Percentiles rank a stretch among this genome's conserved stretches.
Conservation (phyloP, 2,888 invertebrate species). For the Eupelmus urozonus region DNA sequence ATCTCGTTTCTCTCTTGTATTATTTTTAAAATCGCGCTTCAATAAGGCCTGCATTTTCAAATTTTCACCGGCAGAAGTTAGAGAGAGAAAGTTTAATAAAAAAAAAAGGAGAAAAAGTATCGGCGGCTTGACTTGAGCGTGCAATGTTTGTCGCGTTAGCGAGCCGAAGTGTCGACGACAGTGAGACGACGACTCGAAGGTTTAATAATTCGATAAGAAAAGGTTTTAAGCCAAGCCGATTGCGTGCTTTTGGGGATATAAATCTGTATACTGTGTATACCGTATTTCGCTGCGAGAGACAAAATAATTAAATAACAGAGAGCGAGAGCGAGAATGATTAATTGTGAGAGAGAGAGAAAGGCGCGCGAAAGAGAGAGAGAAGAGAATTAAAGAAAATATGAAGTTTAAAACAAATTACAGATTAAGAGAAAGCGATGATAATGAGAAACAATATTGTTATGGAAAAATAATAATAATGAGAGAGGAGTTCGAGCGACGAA, state of each 20-base stretch:
- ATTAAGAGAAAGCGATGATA: conserved; percentile 51
- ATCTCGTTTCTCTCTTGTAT: conserved; percentile 28
- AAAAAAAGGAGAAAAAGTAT: conserved; percentile 65
- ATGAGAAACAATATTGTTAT: conserved; percentile 55
- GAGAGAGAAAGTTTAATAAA: conserved; percentile 53
- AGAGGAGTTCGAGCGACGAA: conserved; percentile 57
- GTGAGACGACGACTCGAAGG: neutral
- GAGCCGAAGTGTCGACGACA: conserved; percentile 12
- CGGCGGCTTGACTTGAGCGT: conserved; percentile 68
- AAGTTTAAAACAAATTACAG: conserved; percentile 52
- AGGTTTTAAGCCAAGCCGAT: conserved; percentile 70
- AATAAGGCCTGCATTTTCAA: conserved; percentile 56
- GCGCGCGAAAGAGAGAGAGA: conserved; percentile 48
- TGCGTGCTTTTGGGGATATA: conserved; percentile 72
- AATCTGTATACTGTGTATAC: conserved; percentile 76
- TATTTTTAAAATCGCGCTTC: conserved; percentile 6
- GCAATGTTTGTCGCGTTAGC: conserved; percentile 21
- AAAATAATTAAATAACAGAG: conserved; percentile 60
- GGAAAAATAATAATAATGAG: conserved; percentile 21
- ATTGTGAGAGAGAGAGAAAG: conserved; percentile 35
- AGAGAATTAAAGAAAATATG: conserved; percentile 50
- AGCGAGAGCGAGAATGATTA: conserved; percentile 51
- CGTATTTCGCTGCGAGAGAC: conserved; percentile 72
- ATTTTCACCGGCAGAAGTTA: conserved; percentile 34
- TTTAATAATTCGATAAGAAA: conserved; percentile 13